These are phyloP conservation scores for Pogonocichla stellata DNA, from an alignment of 2,113 vertebrate genomes.

Conservation along the genomic window DNA sequence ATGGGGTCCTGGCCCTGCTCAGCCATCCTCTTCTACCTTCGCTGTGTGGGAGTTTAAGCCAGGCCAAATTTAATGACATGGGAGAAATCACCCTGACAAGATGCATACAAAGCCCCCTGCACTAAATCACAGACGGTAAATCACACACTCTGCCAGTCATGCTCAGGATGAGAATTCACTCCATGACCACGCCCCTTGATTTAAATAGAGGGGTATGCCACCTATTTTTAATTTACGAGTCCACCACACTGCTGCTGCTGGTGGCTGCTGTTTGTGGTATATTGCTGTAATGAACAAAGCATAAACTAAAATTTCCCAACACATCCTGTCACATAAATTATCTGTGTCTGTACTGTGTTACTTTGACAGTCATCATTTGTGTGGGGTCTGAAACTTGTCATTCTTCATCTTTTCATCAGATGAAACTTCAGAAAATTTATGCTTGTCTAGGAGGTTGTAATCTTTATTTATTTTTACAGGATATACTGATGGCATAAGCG, in stretches of 20 bases:
- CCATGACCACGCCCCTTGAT: not conserved
- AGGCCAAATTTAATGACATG: not conserved
- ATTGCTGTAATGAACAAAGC: not conserved
- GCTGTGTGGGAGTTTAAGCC: not conserved
- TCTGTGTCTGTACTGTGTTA: not conserved
- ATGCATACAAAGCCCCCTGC: not conserved
- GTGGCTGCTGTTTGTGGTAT: not conserved
- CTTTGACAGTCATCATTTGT: not conserved
- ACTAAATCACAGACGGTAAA: not conserved
- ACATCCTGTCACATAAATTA: not conserved
- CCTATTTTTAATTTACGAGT: not conserved
- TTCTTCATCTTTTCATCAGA: not conserved
- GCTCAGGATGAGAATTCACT: not conserved
- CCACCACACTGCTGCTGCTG: not conserved
- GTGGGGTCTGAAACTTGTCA: not conserved
- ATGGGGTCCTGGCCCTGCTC: not conserved
- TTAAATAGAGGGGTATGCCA: not conserved
- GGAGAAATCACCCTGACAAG: constrained; percentile 11
- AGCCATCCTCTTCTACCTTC: not conserved
- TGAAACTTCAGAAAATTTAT: not conserved
- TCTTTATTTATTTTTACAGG: not conserved
- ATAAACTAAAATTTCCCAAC: not conserved
- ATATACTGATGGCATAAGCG: not conserved
- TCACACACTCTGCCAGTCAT: not conserved
- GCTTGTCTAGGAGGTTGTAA: not conserved